A percentile compares a stretch with the other conserved stretches of the same genome.
phyloP scores from a whole-genome alignment of 2,113 vertebrate genomes.

The Philantomba maxwellii region DNA sequence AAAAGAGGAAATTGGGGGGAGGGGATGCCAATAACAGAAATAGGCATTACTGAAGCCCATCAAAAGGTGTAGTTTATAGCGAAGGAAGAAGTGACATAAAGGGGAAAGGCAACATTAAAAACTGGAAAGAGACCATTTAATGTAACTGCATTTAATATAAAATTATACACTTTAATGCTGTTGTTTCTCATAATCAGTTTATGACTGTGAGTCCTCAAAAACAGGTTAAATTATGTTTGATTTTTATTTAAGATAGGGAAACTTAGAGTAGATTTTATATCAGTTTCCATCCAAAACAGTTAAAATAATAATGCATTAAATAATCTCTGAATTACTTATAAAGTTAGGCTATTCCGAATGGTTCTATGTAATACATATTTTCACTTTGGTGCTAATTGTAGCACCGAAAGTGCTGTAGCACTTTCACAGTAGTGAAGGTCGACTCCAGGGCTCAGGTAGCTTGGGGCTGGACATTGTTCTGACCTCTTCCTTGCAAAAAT shows the following conservation, averaged over 20 bases:
- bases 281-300: not conserved
- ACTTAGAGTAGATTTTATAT: not conserved
- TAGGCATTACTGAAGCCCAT: not conserved
- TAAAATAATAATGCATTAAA: conserved; percentile 24
- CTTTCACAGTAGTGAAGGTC: not conserved
- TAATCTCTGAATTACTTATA: conserved; percentile 24
- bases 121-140: not conserved
- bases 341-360: not conserved
- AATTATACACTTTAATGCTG: not conserved
- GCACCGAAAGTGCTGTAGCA: not conserved
- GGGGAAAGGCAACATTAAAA: not conserved
- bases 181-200: conserved; percentile 27
- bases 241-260: not conserved
- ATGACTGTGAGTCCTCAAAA: not conserved
- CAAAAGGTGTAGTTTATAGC: not conserved
- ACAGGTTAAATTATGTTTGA: conserved; percentile 26
- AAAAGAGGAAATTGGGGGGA: not conserved
- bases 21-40: not conserved
- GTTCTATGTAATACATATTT: not conserved
- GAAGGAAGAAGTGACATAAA: not conserved
- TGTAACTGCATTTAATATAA: not conserved
- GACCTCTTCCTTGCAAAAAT: not conserved
- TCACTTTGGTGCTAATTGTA: not conserved
- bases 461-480: not conserved
- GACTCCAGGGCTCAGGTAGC: not conserved